Percentiles rank a stretch among this genome's conserved stretches.
Conservation (phyloP, 2,113 vertebrate genomes). For the Odocoileus hemionus region DNA sequence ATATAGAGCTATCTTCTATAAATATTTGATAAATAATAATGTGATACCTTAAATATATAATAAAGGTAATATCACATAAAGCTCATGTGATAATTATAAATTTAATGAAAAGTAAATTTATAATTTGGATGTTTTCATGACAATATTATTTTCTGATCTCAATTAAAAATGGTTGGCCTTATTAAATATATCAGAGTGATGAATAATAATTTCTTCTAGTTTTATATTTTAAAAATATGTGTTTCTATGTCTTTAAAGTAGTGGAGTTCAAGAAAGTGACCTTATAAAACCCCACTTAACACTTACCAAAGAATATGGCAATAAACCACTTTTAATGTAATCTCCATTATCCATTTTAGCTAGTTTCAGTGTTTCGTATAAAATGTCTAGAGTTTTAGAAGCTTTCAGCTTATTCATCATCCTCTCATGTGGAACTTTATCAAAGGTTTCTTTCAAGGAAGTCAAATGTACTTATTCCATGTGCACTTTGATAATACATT, state of each 20-base stretch:
- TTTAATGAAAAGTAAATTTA: neutral
- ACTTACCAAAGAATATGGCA: neutral
- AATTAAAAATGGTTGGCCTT: neutral
- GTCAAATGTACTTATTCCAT: neutral
- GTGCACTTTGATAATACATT: neutral
- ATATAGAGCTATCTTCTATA: neutral
- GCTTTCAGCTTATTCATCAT: neutral
- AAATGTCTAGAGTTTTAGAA: neutral
- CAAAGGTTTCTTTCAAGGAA: neutral
- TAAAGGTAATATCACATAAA: neutral
- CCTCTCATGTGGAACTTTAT: neutral
- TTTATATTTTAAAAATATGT: constrained; percentile 7
- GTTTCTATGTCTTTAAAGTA: constrained; percentile 21
- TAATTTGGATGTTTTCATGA: neutral
- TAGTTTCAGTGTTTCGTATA: neutral
- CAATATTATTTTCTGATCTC: neutral
- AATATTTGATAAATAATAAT: neutral
- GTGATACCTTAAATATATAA: neutral
- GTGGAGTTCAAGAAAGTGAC: neutral
- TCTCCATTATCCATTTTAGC: neutral
- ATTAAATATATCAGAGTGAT: neutral
- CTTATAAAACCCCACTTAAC: neutral
- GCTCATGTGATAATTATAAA: neutral
- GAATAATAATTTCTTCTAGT: neutral
- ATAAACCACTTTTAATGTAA: constrained; percentile 18